Percentiles rank a stretch among this genome's conserved stretches.
Conservation (phyloP, 2,113 vertebrate species). For the Leptobrachium ailaonicum region DNA sequence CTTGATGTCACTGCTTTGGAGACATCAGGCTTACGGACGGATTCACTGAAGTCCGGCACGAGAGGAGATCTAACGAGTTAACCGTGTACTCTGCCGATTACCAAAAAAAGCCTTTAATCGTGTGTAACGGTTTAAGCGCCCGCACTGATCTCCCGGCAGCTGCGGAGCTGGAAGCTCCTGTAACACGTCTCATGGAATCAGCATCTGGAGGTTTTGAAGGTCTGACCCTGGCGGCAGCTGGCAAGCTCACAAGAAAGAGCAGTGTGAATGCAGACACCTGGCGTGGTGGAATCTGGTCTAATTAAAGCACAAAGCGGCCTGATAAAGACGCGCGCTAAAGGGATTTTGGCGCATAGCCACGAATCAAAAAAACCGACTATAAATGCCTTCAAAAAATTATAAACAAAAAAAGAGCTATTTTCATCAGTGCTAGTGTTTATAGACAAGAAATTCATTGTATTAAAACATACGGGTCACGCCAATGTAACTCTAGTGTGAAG, state of each 20-base stretch:
- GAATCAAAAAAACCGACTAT: neutral
- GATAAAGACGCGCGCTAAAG: neutral
- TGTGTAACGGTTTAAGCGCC: constrained; percentile 16
- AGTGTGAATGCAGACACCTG: constrained; percentile 30
- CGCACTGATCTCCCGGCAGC: constrained; percentile 15
- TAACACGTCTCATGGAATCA: constrained; percentile 1
- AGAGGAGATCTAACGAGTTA: constrained; percentile 25
- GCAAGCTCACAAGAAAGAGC: neutral
- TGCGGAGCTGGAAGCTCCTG: constrained; percentile 6
- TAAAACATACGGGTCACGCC: too few relatives aligned
- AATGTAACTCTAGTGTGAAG: too few relatives aligned
- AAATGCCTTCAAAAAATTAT: too few relatives aligned
- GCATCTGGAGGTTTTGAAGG: constrained; percentile 7
- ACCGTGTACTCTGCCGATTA: neutral
- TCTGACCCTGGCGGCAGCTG: constrained; percentile 43
- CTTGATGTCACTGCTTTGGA: constrained; percentile 27
- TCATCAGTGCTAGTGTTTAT: too few relatives aligned
- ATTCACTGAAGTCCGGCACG: neutral
- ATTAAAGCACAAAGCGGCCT: neutral
- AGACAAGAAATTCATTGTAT: too few relatives aligned
- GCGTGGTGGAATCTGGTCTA: constrained; percentile 1
- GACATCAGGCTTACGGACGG: neutral
- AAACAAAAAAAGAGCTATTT: too few relatives aligned
- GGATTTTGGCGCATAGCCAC: neutral
- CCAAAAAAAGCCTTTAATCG: constrained; percentile 32